Evolutionary conservation across 2,113 vertebrate genomes (phyloP).

Genomic region (Ochotona curzoniae): DNA sequence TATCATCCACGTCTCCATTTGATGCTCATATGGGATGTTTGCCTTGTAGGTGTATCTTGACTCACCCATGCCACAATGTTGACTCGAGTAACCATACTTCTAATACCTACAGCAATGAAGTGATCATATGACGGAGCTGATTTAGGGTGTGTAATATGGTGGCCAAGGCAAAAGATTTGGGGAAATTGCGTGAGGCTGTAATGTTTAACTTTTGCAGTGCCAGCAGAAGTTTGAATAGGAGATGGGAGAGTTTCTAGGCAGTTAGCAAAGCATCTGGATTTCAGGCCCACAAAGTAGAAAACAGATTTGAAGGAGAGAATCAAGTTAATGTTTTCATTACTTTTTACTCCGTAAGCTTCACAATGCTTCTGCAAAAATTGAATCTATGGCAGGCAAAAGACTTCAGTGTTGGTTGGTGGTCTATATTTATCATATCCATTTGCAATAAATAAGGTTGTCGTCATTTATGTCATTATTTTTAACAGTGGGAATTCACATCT

Average conservation of each 20-base stretch:
- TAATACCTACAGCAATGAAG: background rate
- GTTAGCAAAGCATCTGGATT: background rate
- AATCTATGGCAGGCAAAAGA: background rate
- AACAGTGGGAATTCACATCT: background rate
- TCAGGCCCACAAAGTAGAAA: too few species aligned
- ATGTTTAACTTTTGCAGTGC: background rate
- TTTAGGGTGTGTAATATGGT: background rate
- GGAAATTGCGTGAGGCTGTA: background rate
- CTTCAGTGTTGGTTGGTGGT: background rate
- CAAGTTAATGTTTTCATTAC: background rate
- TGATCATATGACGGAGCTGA: background rate
- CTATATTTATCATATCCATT: background rate
- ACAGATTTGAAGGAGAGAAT: background rate
- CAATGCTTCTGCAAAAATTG: background rate
- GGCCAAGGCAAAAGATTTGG: background rate
- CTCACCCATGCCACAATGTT: too few species aligned
- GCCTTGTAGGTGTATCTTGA: too few species aligned
- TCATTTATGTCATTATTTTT: background rate
- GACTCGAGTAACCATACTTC: background rate
- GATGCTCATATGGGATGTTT: too few species aligned
- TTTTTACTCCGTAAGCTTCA: background rate
- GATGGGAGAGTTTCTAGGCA: background rate
- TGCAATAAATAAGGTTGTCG: background rate
- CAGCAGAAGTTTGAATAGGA: background rate
- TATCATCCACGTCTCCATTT: too few species aligned